These are phyloP conservation scores for Meliscaeva auricollis DNA, from an alignment of 2,888 invertebrate species.

Conservation along the genomic window DNA sequence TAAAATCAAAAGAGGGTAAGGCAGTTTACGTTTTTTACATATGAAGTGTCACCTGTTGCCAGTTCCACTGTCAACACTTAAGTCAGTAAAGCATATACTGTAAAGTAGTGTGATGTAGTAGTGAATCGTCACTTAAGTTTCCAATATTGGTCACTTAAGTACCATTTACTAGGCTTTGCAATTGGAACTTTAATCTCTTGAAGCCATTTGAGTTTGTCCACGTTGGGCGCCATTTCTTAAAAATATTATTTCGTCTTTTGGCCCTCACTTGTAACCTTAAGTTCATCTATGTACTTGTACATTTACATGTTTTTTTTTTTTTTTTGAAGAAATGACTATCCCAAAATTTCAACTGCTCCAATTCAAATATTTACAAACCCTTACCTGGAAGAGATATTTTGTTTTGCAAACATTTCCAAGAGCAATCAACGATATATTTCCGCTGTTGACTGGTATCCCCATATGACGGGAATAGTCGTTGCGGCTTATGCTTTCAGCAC, in stretches of 20 bases:
- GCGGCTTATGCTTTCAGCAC: constrained; percentile 88
- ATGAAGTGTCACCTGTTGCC: no score
- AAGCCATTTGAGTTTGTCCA: background rate
- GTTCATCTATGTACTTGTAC: background rate
- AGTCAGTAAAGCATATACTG: no score
- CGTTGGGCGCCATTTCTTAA: background rate
- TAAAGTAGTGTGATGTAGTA: no score
- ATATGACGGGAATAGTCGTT: constrained; percentile 88
- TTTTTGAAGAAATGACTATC: constrained; percentile 82
- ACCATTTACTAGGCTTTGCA: no score
- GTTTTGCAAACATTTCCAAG: constrained; percentile 87
- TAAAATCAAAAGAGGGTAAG: no score
- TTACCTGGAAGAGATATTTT: constrained; percentile 84
- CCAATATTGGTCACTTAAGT: no score
- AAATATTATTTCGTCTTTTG: no score
- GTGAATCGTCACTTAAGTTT: no score
- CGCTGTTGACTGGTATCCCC: constrained; percentile 89
- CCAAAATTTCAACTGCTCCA: constrained; percentile 79
- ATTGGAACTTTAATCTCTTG: background rate
- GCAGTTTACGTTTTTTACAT: no score
- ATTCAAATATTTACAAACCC: constrained; percentile 81
- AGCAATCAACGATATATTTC: constrained; percentile 89
- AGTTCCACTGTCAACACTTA: no score
- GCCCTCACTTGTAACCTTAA: no score
- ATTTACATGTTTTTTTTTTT: background rate